A percentile compares a stretch with the other conserved stretches of the same genome.
These are phyloP conservation scores for Cataglyphis hispanica DNA, from an alignment of 1,140 invertebrate species.

Conservation along the genomic window DNA sequence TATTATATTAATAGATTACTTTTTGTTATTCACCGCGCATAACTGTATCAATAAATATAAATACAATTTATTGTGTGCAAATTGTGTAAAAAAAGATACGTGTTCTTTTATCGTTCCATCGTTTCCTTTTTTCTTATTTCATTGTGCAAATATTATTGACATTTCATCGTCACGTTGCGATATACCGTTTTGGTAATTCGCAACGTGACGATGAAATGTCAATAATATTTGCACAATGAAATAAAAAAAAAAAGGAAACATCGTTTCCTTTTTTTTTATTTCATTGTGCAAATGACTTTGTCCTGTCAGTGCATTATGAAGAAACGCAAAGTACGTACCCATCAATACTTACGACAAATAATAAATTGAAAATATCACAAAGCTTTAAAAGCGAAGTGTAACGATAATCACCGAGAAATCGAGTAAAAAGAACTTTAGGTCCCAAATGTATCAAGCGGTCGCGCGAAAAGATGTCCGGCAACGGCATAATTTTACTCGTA, in stretches of 20 bases:
- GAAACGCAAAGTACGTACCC: slow-evolving; percentile 33
- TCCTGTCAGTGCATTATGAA: slow-evolving; percentile 24
- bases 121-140: not conserved
- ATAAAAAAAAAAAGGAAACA: not conserved
- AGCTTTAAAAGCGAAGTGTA: slow-evolving; percentile 30
- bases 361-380: slow-evolving; percentile 19
- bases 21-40: not conserved
- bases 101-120: not conserved
- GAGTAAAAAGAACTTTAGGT: slow-evolving; percentile 68
- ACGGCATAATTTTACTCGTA: slow-evolving; percentile 37
- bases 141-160: not conserved
- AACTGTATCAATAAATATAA: slow-evolving; percentile 1
- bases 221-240: not conserved
- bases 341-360: slow-evolving; percentile 57
- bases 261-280: too few relatives aligned
- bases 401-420: slow-evolving; percentile 43
- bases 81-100: slow-evolving; percentile 29
- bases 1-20: slow-evolving; percentile 21
- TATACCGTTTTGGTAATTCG: slow-evolving; percentile 8
- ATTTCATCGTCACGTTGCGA: not conserved
- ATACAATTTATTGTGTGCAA: slow-evolving; percentile 27
- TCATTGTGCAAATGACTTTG: too few relatives aligned
- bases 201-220: slow-evolving; percentile 1
- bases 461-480: slow-evolving; percentile 51
- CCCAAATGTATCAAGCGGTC: slow-evolving; percentile 75